Base-by-base conservation (phyloP, 2,888 invertebrate species). In the Tinea pellionella region DNA sequence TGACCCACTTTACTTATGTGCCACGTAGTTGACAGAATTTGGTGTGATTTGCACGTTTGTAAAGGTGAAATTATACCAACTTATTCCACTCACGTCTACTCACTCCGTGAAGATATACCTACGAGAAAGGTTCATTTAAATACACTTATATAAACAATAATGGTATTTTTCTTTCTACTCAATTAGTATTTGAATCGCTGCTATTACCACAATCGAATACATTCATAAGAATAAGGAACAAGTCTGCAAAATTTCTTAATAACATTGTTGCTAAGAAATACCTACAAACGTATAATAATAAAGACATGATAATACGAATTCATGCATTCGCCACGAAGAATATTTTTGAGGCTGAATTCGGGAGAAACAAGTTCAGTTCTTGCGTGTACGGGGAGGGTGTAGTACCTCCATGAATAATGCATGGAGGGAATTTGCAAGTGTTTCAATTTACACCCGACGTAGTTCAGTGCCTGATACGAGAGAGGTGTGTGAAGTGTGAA, bases 341-440 rank as follows among this genome's bases (percentile, higher is more conserved):
- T 53, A 53, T 53, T 53, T 53, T 9, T 24, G 16, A 24, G 53
- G 6, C 53, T 24, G 53, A 53, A 53, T 53, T 53, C 53, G 53
- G 24, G 19, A 53, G 53, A 53, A 53, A 47, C 47, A 47, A 47
- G 47, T 47, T 47, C 47, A 47, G 47, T 16, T 15, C 15, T 47
- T 16, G 12, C 57, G 57, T 32, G 15, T 32, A 30, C 57, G 13
- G 32, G 15, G 71, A 78, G 81, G 78, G 81, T 81, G 82, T 85
- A 83, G 76, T 78, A 37, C n/a, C 72, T 64, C 69, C 73, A 86
- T 87, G 86, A 86, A 87, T 87, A 85, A 86, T 85, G 83, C 82
- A 87, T 84, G 74, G 80, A 71, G 82, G 78, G 83, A 86, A 87
- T 86, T 87, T 86, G 86, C 85, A 84, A 87, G 86, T 87, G 86